A percentile compares a stretch with the other conserved stretches of the same genome.
phyloP scores from a whole-genome alignment of 2,113 vertebrate genomes.

The Sylvia atricapilla region DNA sequence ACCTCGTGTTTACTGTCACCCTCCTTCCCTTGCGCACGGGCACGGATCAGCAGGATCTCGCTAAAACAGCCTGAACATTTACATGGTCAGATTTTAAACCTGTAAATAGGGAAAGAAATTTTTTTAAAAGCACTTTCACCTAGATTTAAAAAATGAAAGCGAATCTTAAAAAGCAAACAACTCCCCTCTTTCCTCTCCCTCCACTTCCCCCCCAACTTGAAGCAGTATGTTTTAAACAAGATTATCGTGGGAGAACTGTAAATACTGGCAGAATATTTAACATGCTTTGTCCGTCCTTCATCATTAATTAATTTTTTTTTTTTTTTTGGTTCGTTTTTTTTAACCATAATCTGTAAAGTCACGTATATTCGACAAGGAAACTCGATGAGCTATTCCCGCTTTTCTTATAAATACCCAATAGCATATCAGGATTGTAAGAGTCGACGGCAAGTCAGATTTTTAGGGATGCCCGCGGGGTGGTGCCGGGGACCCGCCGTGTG shows the following conservation, averaged over 20 bases:
- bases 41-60: slow-evolving; percentile 53
- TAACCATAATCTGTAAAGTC: slow-evolving; percentile 73
- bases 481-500: neutral
- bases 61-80: slow-evolving; percentile 66
- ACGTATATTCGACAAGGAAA: slow-evolving; percentile 79
- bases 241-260: slow-evolving; percentile 85
- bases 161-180: slow-evolving; percentile 45
- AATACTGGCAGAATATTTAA: slow-evolving; percentile 84
- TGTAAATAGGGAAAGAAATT: slow-evolving; percentile 97
- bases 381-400: slow-evolving; percentile 77
- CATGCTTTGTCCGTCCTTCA: slow-evolving; percentile 78
- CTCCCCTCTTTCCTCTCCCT: neutral
- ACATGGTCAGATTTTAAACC: slow-evolving; percentile 84
- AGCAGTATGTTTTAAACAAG: slow-evolving; percentile 77
- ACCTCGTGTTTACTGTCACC: slow-evolving; percentile 48
- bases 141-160: slow-evolving; percentile 86
- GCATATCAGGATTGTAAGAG: slow-evolving; percentile 72
- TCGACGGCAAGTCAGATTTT: slow-evolving; percentile 64
- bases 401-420: slow-evolving; percentile 69
- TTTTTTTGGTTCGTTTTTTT: neutral
- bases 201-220: slow-evolving; percentile 79
- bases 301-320: neutral
- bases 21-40: slow-evolving; percentile 39
- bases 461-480: slow-evolving; percentile 35
- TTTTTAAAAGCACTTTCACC: slow-evolving; percentile 99